phyloP scores from a whole-genome alignment of 2,113 vertebrate species.

The Halcyon malimbica region DNA sequence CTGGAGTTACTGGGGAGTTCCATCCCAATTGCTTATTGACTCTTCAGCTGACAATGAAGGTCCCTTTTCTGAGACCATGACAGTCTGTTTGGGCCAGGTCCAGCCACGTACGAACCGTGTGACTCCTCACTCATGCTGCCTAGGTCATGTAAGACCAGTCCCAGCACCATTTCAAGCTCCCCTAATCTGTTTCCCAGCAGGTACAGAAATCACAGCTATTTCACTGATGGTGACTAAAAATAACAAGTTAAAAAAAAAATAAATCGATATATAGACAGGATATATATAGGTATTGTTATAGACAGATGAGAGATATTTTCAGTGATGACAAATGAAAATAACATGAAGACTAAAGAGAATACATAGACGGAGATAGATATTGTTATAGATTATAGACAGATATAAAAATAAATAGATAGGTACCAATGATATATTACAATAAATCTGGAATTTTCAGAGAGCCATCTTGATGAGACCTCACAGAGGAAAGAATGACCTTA shows the following conservation, averaged over 20 bases:
- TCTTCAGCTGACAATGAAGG: neutral
- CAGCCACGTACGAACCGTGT: fast-evolving
- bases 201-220: neutral
- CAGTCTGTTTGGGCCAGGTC: neutral
- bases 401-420: neutral
- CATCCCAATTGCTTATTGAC: too few species aligned
- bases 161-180: neutral
- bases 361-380: neutral
- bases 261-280: neutral
- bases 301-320: neutral
- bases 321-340: neutral
- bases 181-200: neutral
- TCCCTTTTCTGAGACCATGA: neutral
- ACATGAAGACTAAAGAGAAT: neutral
- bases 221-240: neutral
- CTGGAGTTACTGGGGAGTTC: neutral
- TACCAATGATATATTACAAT: neutral
- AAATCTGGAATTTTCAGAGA: neutral
- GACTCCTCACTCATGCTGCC: neutral
- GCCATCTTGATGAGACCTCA: neutral
- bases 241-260: neutral
- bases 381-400: neutral
- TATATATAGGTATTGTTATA: neutral
- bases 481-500: neutral
- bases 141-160: neutral